Base-by-base conservation (phyloP, 2,113 vertebrate genomes). In the Apodemus sylvaticus region DNA sequence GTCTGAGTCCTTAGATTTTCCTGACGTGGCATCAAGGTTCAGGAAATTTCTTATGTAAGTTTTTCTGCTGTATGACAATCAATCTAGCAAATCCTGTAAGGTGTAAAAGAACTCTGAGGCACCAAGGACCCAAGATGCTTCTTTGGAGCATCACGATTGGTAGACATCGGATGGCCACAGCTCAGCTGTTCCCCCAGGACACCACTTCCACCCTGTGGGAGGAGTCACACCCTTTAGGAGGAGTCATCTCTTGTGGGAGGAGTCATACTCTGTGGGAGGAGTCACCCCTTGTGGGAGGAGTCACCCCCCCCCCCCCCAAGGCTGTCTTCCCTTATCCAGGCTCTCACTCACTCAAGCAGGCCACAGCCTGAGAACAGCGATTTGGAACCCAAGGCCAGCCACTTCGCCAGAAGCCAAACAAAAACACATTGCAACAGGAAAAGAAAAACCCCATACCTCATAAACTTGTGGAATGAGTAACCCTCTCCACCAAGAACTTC, bases 401-500 rank as follows among this genome's bases (percentile, higher is more conserved):
- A 70, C 70, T 83, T 70, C 85, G 97, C 98, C 96, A 97, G 95
- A 53, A 97, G 81, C 81, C 96, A 97, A 98, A 98, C 88, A 97
- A 96, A 98, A 98, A 86, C 97, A 97, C 93, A 96, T 97, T 97
- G 98, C 92, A 97, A 97, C 83, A 88, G 94, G 91, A 95, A 93
- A 42, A 66, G 93, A 76, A 92, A 89, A 94, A n/a, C 29, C 81
- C 88, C 73, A 91, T 95, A 96, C 89, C 39, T 95, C 81, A 85
- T 92, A 85, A 71, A 97, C 90, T 97, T 97, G 82, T 94, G 17
- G 70, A 96, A 90, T 94, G 94, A 94, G 81, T 81, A 94, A 97
- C 76, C 83, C 88, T 93, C 93, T 96, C 96, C 55, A 92, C 55
- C 8, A 86, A 95, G 53, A 86, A 24, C 91, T 83, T 92, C 79